These are phyloP conservation scores for Bryconaethiops microstoma DNA, from an alignment of 2,797 vertebrate species.

Conservation along the genomic window DNA sequence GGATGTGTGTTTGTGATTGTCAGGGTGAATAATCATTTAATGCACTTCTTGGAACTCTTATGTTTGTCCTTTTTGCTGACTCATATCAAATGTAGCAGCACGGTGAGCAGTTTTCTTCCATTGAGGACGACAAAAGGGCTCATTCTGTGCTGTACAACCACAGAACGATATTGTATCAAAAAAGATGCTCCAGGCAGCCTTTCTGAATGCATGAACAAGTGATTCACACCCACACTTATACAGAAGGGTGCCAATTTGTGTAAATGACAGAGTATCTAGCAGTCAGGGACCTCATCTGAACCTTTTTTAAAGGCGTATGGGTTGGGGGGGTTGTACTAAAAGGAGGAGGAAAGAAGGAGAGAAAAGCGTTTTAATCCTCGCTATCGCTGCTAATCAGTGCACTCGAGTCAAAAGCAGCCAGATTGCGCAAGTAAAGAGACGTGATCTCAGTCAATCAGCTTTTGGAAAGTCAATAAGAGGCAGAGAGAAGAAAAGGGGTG, in stretches of 20 bases:
- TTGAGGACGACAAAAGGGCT: no score
- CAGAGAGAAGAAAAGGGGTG: not conserved
- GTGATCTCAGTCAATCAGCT: conserved; percentile 2
- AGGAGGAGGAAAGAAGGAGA: not conserved
- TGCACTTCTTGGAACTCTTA: not conserved
- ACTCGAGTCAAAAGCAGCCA: not conserved
- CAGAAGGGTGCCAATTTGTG: not conserved
- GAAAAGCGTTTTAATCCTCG: not conserved
- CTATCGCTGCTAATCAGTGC: not conserved
- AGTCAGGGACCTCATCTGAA: not conserved
- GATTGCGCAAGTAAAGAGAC: not conserved
- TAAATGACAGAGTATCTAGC: not conserved
- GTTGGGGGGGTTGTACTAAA: not conserved
- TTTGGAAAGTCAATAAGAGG: not conserved
- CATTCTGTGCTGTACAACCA: not conserved
- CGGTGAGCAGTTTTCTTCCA: not conserved
- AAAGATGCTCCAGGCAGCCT: not conserved
- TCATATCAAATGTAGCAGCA: not conserved
- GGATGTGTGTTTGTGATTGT: not conserved
- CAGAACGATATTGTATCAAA: not conserved
- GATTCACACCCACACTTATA: not conserved
- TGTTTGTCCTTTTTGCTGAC: not conserved
- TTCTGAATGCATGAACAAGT: not conserved
- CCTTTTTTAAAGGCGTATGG: not conserved
- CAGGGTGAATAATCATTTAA: conserved; percentile 6